Base-by-base conservation (phyloP, 2,888 invertebrate species). In the Monochamus alternatus region DNA sequence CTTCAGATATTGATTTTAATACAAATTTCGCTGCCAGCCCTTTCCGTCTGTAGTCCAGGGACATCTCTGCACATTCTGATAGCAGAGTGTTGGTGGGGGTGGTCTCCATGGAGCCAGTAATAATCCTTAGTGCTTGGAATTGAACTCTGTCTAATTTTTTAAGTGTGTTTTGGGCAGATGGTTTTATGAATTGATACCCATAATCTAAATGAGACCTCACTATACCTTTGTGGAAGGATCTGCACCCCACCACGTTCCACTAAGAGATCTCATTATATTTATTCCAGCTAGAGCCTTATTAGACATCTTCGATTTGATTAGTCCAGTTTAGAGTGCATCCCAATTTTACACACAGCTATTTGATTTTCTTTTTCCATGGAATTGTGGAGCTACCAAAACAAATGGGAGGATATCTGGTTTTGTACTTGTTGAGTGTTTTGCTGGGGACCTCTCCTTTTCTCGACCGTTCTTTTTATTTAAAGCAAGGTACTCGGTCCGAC, bases 141-240 rank as follows among this genome's bases (percentile, higher is more conserved):
- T 75, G 75, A n/a, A 60, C 58, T 32, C 14, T 72, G 31, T 69
- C 55, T 2, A 75, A 31, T 59, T 72, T 65, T 4, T 14, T 5
- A 3, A 58, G 10, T 3, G 47, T 12, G 3, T 43, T 4, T 70
- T 44, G 51, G n/a, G 31, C 5, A 7, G 14, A 12, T 12, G 55
- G 58, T 30, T 63, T 69, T 32, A 71, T n/a, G 5, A 30, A 14
- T 10, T 22, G 22, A 12, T 30, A 8, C 3, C 67, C 74, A 75
- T 71, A 74, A 5, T 77, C 77, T 31, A 74, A 12, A 12, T 76
- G 70, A 0, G 76, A 38, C 32, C 65, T 60, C 5, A 76, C 38
- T 3, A 73, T 44, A 12, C 72, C 75, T 10, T 76, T 76, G 70
- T 75, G 3, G 9, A 1, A 0, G 70, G 75, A 14, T 78, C 74